Evolutionary conservation across 2,113 vertebrate genomes (phyloP), one percentile per base, ranked within the genome.

Genomic region (Gila orcuttii): DNA sequence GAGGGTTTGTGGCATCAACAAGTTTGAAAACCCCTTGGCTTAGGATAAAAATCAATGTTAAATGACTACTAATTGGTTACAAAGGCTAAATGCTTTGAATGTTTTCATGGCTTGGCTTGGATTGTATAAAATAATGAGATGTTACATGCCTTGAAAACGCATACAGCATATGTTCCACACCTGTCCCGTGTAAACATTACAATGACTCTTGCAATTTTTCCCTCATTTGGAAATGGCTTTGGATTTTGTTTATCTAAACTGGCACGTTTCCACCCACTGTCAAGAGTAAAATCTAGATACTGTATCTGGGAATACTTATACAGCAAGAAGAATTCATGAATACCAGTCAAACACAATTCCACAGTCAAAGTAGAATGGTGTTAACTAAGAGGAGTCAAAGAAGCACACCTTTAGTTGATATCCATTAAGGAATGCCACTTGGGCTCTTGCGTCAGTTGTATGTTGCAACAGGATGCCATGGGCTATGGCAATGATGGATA

Each of bases 201-300:
- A 55, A 55, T 1, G 1, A 10, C 74, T 47, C 17, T 77, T 77
- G 23, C 8, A 4, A 19, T 55, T 55, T 55, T 77, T 55, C 15
- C 4, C 75, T 33, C 28, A 77, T 55, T 55, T 77, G 25, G 74
- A 77, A 74, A 47, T 74, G 69, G 23, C 71, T 74, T 74, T 47
- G 42, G 71, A 45, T 74, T 77, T 55, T 52, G 75, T 77, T 77
- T 11, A 81, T 66, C 79, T 66, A 81, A 31, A 81, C 79, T 50
- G 60, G 79, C 59, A 66, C 36, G n/a, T 66, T 45, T 81, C 60
- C 60, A 81, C 15, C 15, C n/a, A 66, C 15, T 6, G 25, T 64
- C 60, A 50, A 28, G 59, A 9, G 66, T 39, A 81, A 81, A 66
- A 42, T 81, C 79, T 81, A 80, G 21, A 76, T 25, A 47, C 74